Evolutionary conservation across 2,797 vertebrate species (phyloP).

Genomic region (Ptychobarbus kaznakovi): DNA sequence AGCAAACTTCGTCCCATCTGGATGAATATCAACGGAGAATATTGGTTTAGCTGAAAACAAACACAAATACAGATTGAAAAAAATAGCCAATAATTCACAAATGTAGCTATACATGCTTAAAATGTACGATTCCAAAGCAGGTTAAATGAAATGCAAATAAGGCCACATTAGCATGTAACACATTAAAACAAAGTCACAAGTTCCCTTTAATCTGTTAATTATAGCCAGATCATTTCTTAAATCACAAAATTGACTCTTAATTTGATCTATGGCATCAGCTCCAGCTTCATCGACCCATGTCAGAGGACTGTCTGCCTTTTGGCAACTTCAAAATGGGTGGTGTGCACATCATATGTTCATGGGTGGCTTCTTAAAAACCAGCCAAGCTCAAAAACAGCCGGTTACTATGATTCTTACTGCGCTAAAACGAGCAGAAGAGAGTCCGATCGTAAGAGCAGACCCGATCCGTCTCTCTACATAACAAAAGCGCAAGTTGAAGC

Average conservation of each 20-base stretch:
- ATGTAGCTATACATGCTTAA: background rate
- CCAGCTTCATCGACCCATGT: constrained; percentile 1
- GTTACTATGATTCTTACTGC: background rate
- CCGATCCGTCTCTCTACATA: constrained; percentile 57
- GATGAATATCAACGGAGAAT: constrained; percentile 98
- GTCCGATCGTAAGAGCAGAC: background rate
- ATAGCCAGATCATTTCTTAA: background rate
- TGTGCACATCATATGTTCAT: constrained; percentile 11
- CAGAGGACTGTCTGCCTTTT: constrained; percentile 19
- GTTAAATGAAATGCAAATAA: background rate
- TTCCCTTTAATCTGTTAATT: background rate
- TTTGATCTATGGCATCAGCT: background rate
- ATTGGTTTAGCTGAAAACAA: constrained; percentile 91
- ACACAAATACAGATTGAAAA: background rate
- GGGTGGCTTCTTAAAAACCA: constrained; percentile 29
- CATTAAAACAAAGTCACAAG: background rate
- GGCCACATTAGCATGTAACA: background rate
- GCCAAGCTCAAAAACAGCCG: constrained; percentile 2
- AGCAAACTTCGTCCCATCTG: constrained; percentile 97
- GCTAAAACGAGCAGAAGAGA: background rate
- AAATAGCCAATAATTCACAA: background rate
- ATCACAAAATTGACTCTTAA: too few species aligned
- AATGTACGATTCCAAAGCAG: background rate
- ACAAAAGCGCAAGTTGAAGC: constrained; percentile 78
- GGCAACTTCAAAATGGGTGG: constrained; percentile 61